phyloP scores from a whole-genome alignment of 2,888 invertebrate species.

The Timema cristinae region DNA sequence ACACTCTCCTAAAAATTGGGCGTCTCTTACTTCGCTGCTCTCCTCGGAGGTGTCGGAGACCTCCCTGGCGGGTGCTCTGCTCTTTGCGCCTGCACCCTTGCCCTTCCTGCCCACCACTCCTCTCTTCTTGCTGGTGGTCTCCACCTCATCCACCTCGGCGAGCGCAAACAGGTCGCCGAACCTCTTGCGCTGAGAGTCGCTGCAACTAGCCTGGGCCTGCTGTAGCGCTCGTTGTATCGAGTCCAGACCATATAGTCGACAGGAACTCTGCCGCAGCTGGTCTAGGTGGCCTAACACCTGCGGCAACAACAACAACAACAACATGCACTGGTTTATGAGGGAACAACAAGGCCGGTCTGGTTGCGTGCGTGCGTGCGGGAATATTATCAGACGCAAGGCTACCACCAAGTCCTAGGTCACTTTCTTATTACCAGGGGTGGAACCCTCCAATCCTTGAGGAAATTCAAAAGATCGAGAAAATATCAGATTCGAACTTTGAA shows the following conservation, averaged over 20 bases:
- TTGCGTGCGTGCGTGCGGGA: no score
- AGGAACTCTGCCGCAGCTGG: constrained; percentile 73
- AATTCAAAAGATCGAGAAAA: no score
- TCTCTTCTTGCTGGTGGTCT: constrained; percentile 46
- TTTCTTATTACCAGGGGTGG: no score
- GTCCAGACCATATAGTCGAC: constrained; percentile 77
- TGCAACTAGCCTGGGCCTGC: constrained; percentile 81
- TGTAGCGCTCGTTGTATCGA: constrained; percentile 88
- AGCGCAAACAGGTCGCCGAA: constrained; percentile 86
- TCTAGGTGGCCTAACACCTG: constrained; percentile 89
- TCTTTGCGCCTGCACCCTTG: constrained; percentile 41
- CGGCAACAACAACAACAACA: no score
- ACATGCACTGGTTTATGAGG: no score
- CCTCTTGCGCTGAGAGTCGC: constrained; percentile 84
- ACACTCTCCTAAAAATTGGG: neutral
- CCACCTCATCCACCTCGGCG: constrained; percentile 77
- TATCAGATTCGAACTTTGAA: no score
- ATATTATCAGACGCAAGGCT: no score
- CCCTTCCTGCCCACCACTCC: constrained; percentile 36
- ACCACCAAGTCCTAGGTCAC: no score
- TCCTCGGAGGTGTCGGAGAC: constrained; percentile 70
- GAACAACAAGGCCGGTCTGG: no score
- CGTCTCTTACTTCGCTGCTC: constrained; percentile 65
- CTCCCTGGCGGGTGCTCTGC: constrained; percentile 49
- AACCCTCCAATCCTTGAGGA: no score